Conservation (phyloP, 2,888 invertebrate genomes). For the Myopa tessellatipennis region DNA sequence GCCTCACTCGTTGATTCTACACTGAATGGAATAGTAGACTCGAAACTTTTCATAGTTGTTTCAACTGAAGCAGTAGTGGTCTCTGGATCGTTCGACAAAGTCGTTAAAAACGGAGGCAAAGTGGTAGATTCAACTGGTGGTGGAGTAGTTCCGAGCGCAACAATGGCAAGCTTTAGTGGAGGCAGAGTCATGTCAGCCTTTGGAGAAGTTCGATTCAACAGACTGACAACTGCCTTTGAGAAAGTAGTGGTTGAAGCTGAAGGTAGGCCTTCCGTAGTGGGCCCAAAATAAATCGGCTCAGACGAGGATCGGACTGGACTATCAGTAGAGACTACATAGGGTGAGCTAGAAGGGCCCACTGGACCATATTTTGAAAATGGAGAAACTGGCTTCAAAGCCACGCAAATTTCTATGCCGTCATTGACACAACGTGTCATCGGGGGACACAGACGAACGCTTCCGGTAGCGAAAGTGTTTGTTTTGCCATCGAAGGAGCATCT, state of each 20-base stretch:
- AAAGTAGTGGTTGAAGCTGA: not conserved
- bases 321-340: constrained; percentile 27
- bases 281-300: constrained; percentile 17
- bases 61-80: constrained; percentile 11
- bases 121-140: not conserved
- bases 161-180: not conserved
- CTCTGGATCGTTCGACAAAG: no score
- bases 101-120: constrained; percentile 3
- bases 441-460: constrained; percentile 53
- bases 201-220: not conserved
- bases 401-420: constrained; percentile 60
- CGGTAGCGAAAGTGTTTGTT: constrained; percentile 52
- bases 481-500: constrained; percentile 51
- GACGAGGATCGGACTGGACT: constrained; percentile 26
- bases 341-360: not conserved
- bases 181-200: not conserved
- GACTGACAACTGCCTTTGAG: not conserved
- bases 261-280: not conserved
- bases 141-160: not conserved
- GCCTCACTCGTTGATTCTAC: not conserved
- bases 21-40: constrained; percentile 2
- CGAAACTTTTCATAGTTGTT: constrained; percentile 11
- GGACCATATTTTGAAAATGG: constrained; percentile 49
- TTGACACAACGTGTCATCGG: constrained; percentile 59
- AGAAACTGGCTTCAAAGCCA: constrained; percentile 51